A percentile compares a stretch with the other conserved stretches of the same genome.
phyloP scores from a whole-genome alignment of 2,797 vertebrate species.

The Catostomus latipinnis region DNA sequence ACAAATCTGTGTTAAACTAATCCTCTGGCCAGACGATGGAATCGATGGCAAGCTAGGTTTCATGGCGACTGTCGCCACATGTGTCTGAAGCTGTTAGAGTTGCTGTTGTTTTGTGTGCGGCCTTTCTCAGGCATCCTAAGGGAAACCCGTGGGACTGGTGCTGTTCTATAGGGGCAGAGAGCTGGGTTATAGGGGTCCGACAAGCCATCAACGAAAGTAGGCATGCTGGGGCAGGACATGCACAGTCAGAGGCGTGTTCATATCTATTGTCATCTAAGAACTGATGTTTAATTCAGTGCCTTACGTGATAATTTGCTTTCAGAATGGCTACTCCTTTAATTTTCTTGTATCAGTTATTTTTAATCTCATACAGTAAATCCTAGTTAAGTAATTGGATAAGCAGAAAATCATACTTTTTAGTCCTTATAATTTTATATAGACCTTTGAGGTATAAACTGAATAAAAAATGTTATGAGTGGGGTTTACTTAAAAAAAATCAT shows the following conservation, averaged over 20 bases:
- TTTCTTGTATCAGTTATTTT: background rate
- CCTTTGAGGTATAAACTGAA: too few species aligned
- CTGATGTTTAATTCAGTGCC: constrained; percentile 1
- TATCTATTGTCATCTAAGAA: constrained; percentile 25
- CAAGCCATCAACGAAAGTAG: constrained; percentile 38
- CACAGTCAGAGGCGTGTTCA: constrained; percentile 26
- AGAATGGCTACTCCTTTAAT: background rate
- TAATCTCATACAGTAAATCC: too few species aligned
- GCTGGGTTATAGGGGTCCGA: constrained; percentile 55
- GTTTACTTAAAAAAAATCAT: too few species aligned
- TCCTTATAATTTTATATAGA: too few species aligned
- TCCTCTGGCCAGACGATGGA: constrained; percentile 39
- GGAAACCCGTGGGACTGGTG: constrained; percentile 62
- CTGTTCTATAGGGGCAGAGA: constrained; percentile 57
- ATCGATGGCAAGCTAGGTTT: constrained; percentile 33
- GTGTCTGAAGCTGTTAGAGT: constrained; percentile 42
- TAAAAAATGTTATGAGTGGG: too few species aligned
- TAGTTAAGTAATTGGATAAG: too few species aligned
- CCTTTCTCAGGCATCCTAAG: constrained; percentile 39
- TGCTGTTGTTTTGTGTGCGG: constrained; percentile 52
- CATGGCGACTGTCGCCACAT: constrained; percentile 41
- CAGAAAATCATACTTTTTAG: too few species aligned
- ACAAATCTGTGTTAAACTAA: constrained; percentile 51
- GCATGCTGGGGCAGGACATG: constrained; percentile 57
- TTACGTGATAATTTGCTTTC: background rate